These are phyloP conservation scores for Drosophila monieri DNA, from an alignment of 2,888 invertebrate genomes.

Conservation along the genomic window DNA sequence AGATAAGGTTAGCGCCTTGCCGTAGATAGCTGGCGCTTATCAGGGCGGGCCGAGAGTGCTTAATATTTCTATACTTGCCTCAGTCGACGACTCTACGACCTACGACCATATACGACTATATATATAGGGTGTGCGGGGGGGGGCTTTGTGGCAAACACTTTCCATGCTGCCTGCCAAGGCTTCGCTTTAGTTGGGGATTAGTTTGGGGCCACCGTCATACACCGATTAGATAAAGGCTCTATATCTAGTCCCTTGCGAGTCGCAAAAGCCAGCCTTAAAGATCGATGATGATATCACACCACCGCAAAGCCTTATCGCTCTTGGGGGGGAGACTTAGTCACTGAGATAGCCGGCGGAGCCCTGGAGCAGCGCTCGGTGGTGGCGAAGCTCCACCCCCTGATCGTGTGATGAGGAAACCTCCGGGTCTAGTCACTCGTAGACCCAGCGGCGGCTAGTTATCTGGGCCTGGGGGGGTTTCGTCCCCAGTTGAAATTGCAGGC, in stretches of 20 bases:
- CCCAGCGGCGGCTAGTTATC: constrained; percentile 52
- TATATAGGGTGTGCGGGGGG: not conserved
- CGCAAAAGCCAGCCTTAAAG: not conserved
- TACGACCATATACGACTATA: not conserved
- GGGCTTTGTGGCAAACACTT: not conserved
- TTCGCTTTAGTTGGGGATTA: no score
- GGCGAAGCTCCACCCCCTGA: constrained; percentile 10
- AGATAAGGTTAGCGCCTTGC: constrained; percentile 56
- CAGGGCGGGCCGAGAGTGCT: constrained; percentile 61
- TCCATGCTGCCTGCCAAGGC: not conserved
- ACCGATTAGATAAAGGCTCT: constrained; percentile 3
- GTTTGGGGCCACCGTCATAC: not conserved
- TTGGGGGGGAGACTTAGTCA: constrained; percentile 16
- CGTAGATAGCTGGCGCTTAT: constrained; percentile 59
- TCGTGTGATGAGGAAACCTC: constrained; percentile 50
- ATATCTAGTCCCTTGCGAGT: not conserved
- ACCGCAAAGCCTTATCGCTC: constrained; percentile 16
- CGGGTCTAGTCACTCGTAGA: constrained; percentile 53
- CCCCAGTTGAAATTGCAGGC: constrained; percentile 25
- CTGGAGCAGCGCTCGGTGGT: no score
- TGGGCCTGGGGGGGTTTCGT: constrained; percentile 15
- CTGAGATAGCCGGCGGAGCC: constrained; percentile 9
- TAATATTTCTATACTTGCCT: constrained; percentile 39
- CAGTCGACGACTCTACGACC: not conserved
- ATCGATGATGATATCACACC: constrained; percentile 16